Conservation (phyloP, 2,113 vertebrate species). For the Nestor notabilis region DNA sequence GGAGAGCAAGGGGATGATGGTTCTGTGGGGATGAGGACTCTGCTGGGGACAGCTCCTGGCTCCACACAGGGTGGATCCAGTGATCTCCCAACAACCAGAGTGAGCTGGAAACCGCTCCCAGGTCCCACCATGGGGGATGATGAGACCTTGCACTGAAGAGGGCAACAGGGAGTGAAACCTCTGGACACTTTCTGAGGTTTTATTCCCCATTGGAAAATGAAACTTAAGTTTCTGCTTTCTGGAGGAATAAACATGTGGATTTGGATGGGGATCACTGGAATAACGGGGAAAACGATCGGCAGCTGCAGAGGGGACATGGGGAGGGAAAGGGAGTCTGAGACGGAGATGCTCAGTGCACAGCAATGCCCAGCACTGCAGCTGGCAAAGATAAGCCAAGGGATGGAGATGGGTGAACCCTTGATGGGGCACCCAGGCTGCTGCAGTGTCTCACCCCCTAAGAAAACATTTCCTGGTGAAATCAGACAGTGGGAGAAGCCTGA, state of each 20-base stretch:
- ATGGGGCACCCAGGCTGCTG: background rate
- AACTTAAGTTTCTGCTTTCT: background rate
- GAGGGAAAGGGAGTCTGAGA: background rate
- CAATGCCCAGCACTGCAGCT: fast-evolving
- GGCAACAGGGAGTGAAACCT: background rate
- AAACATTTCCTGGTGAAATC: background rate
- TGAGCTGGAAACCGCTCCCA: background rate
- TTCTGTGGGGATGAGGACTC: background rate
- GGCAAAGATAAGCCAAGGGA: background rate
- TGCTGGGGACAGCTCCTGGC: background rate
- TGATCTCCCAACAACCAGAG: fast-evolving
- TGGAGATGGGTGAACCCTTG: fast-evolving
- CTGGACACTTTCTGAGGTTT: background rate
- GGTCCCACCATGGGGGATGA: background rate
- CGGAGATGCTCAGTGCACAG: fast-evolving
- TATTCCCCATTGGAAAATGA: background rate
- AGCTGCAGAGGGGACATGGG: background rate
- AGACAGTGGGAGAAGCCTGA: background rate
- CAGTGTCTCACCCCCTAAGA: background rate
- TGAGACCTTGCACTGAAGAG: background rate
- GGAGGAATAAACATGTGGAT: background rate
- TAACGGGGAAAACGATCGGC: background rate
- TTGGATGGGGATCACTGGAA: background rate
- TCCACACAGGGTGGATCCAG: fast-evolving
- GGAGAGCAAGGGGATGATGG: background rate